These are phyloP conservation scores for Channa striata DNA, from an alignment of 2,797 vertebrate species.

Conservation along the genomic window DNA sequence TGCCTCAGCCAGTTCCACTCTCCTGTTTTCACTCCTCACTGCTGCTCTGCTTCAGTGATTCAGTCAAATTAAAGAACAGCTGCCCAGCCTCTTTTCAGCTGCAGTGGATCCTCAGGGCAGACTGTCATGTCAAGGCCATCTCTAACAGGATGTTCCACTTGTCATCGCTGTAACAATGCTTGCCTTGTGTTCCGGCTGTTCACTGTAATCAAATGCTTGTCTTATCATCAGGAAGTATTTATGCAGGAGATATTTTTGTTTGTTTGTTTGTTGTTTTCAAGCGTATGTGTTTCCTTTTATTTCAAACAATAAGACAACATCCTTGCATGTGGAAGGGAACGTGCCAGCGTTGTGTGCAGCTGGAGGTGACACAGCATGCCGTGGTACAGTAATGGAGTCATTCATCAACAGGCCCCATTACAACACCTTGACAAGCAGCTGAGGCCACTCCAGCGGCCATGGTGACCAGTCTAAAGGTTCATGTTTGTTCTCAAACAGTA, in stretches of 20 bases:
- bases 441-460: conserved; percentile 75
- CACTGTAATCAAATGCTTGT: conserved; percentile 55
- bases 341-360: conserved; percentile 68
- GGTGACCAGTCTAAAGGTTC: conserved; percentile 72
- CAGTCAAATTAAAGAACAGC: conserved; percentile 72
- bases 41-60: conserved; percentile 49
- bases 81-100: conserved; percentile 64
- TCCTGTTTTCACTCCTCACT: conserved; percentile 31
- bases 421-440: conserved; percentile 81
- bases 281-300: conserved; percentile 68
- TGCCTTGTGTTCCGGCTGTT: conserved; percentile 48
- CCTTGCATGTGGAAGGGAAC: conserved; percentile 50
- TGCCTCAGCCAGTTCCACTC: conserved; percentile 42
- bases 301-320: conserved; percentile 74
- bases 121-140: conserved; percentile 30
- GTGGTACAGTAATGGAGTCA: conserved; percentile 82
- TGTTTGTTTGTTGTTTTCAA: conserved; percentile 65
- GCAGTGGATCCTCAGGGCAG: conserved; percentile 44
- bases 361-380: conserved; percentile 81
- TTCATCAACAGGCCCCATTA: conserved; percentile 82
- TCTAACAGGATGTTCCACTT: conserved; percentile 60
- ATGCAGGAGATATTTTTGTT: conserved; percentile 57
- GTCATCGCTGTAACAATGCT: conserved; percentile 45
- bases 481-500: conserved; percentile 64
- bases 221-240: conserved; percentile 77